Conservation (phyloP, 53 echinoderm and acorn worm species). For the Apostichopus leukothele region DNA sequence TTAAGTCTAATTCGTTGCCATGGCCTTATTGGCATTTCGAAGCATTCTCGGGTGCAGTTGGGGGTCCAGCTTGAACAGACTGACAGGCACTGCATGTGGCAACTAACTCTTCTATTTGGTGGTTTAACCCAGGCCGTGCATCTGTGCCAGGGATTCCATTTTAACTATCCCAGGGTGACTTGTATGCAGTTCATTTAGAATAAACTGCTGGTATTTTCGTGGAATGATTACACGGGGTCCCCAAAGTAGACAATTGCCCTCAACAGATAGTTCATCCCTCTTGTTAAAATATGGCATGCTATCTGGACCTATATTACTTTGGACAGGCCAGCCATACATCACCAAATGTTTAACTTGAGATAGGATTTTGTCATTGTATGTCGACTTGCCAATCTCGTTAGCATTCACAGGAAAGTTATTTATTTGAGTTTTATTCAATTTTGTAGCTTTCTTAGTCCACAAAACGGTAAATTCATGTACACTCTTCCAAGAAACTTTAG, state of each 20-base stretch:
- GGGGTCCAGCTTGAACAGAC: conserved; percentile 36
- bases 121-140: conserved; percentile 59
- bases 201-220: conserved; percentile 27
- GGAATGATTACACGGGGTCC: conserved; percentile 59
- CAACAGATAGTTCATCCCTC: conserved; percentile 52
- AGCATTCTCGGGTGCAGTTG: conserved; percentile 50
- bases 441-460: background rate
- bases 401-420: conserved; percentile 6
- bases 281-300: conserved; percentile 46
- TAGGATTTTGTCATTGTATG: background rate
- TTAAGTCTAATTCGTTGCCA: conserved; percentile 50
- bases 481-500: background rate
- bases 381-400: background rate
- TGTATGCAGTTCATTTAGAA: conserved; percentile 55
- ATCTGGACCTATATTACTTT: conserved; percentile 1
- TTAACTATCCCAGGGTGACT: conserved; percentile 55
- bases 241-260: conserved; percentile 58
- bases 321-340: conserved; percentile 49
- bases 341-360: conserved; percentile 43
- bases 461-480: background rate
- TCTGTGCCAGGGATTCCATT: conserved; percentile 53
- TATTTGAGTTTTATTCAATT: conserved; percentile 14
- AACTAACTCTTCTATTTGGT: conserved; percentile 50
- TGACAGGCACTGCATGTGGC: conserved; percentile 41
- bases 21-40: conserved; percentile 56